Conservation (phyloP, 2,888 invertebrate genomes). For the Rotaria socialis region DNA sequence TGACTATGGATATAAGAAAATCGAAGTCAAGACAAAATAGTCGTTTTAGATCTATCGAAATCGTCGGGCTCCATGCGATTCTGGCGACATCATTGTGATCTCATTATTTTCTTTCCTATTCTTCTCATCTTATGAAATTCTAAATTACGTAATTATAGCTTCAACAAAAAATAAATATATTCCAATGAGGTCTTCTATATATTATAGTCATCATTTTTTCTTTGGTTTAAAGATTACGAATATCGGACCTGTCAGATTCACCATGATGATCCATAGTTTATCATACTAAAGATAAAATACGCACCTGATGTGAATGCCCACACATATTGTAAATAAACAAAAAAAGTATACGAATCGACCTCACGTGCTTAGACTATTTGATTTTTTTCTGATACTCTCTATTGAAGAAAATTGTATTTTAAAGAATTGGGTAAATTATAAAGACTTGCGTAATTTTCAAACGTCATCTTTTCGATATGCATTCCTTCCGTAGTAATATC, state of each 20-base stretch:
- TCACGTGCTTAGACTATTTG: not conserved
- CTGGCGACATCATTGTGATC: not conserved
- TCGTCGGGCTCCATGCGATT: not conserved
- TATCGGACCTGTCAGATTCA: not conserved
- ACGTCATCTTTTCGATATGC: not conserved
- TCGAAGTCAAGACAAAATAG: too few relatives aligned
- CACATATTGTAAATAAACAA: slow-evolving; percentile 4
- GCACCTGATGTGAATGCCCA: not conserved
- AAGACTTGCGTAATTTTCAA: not conserved
- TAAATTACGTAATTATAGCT: not conserved
- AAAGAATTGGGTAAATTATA: not conserved
- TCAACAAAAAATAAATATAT: not conserved
- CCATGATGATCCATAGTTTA: not conserved
- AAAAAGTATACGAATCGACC: not conserved
- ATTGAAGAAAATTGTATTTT: not conserved
- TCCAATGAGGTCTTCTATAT: not conserved
- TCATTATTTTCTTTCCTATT: not conserved
- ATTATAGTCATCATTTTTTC: not conserved
- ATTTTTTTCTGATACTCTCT: not conserved
- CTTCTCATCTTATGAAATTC: not conserved
- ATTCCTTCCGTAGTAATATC: fast-evolving
- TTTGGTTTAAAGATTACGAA: not conserved
- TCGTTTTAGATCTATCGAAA: not conserved
- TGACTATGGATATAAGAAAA: too few relatives aligned
- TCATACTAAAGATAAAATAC: not conserved